Evolutionary conservation across 2,113 vertebrate species (phyloP), one percentile per base, ranked within the genome.

Genomic region (Zapus hudsonius): DNA sequence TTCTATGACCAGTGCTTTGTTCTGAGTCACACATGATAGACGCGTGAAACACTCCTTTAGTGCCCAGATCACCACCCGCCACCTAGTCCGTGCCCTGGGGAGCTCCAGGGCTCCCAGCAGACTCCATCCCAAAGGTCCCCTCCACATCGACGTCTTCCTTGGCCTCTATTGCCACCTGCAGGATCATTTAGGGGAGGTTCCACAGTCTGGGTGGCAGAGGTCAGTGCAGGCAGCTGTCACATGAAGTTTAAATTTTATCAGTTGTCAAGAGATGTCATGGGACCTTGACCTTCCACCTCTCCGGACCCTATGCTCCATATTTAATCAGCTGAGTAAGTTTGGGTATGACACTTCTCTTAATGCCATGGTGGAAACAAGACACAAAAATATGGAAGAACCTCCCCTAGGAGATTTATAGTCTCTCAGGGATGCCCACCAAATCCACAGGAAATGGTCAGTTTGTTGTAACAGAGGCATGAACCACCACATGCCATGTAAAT

Each of bases 151-250:
- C 29, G 36, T 63, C 75, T 86, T 92, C 61, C 75, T 86, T 72
- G 67, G 84, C 42, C 76, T 96, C 59, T 94, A 66, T 87, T 90
- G 94, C 90, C 94, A 89, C 72, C 92, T 89, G 82, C 95, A 70
- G 90, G 94, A 86, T 44, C 42, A 57, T 74, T 25, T 59, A 8
- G 13, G 38, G 23, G 42, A 36, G 57, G 16, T 74, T 36, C 25
- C 33, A 64, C 29, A 22, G 42, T 23, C 40, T 66, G 10, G 42
- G 52, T 40, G 47, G 17, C 55, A 31, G 17, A 23, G 1, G 36
- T 38, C 22, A 86, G 25, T 64, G 38, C 52, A 66, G 23, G 19
- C 3, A 73, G 84, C 2, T 29, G 16, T 33, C 19, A 7, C 0
- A 0, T 23, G n/a, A 86, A 52, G n/a, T 27, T 31, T 11, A 11